Percentiles rank a stretch among this genome's conserved stretches.
Conservation (phyloP, 2,797 vertebrate species). For the Cottoperca gobio region DNA sequence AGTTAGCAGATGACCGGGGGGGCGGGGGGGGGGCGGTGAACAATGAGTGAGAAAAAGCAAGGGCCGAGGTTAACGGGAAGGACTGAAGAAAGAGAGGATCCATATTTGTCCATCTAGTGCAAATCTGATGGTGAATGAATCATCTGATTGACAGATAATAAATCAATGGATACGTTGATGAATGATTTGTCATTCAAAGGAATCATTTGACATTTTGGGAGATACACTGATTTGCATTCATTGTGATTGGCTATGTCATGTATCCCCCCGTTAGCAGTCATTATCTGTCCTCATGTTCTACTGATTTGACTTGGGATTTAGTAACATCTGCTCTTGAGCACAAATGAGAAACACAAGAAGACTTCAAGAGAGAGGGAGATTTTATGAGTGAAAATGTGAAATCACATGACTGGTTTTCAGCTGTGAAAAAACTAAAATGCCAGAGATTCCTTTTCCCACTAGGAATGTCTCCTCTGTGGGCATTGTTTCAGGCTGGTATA, state of each 20-base stretch:
- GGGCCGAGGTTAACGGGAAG: too few relatives aligned
- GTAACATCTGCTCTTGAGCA: not conserved
- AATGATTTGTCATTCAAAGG: constrained; percentile 1
- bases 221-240: not conserved
- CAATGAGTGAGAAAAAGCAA: not conserved
- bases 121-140: not conserved
- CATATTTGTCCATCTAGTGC: not conserved
- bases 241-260: not conserved
- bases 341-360: not conserved
- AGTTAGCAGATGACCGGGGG: constrained; percentile 12
- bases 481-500: constrained; percentile 50
- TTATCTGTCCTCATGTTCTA: not conserved
- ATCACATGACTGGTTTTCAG: constrained; percentile 34
- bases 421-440: constrained; percentile 39
- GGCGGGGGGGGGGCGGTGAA: not conserved
- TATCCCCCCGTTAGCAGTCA: not conserved
- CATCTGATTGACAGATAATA: not conserved
- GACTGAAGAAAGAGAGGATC: not conserved
- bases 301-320: constrained; percentile 8
- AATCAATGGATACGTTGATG: not conserved
- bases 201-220: not conserved
- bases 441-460: constrained; percentile 47
- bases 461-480: constrained; percentile 28
- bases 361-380: not conserved
- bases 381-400: constrained; percentile 29